phyloP scores from a whole-genome alignment of 2,113 vertebrate genomes.

The Herpailurus yagouaroundi region DNA sequence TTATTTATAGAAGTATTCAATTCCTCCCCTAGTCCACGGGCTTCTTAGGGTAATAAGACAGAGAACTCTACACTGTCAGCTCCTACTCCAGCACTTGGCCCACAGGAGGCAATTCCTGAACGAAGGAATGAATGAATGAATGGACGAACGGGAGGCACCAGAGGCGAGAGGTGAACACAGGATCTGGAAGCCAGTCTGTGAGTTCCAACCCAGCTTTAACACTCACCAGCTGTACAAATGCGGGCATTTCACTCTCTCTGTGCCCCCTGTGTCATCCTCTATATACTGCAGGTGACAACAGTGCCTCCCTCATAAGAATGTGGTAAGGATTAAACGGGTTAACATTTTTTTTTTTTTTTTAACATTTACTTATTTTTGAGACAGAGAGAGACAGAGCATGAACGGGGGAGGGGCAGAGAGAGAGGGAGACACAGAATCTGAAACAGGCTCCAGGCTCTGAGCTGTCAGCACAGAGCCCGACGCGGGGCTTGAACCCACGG shows the following conservation, averaged over 20 bases:
- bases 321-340: neutral
- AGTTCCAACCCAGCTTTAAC: neutral
- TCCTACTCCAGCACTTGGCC: neutral
- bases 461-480: too few species aligned
- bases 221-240: neutral
- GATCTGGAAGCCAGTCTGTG: neutral
- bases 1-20: neutral
- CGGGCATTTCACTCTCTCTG: neutral
- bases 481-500: too few species aligned
- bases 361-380: too few species aligned
- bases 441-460: too few species aligned
- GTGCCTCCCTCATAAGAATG: neutral
- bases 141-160: neutral
- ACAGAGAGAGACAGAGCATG: too few species aligned
- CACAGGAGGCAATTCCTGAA: neutral
- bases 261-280: constrained; percentile 7
- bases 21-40: neutral
- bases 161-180: neutral
- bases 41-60: neutral
- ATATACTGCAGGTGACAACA: neutral
- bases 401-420: too few species aligned
- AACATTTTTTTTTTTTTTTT: neutral
- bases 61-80: neutral
- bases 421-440: too few species aligned
- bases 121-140: neutral